phyloP scores from a whole-genome alignment of 2,113 vertebrate genomes.

The Poeciliopsis occidentalis region DNA sequence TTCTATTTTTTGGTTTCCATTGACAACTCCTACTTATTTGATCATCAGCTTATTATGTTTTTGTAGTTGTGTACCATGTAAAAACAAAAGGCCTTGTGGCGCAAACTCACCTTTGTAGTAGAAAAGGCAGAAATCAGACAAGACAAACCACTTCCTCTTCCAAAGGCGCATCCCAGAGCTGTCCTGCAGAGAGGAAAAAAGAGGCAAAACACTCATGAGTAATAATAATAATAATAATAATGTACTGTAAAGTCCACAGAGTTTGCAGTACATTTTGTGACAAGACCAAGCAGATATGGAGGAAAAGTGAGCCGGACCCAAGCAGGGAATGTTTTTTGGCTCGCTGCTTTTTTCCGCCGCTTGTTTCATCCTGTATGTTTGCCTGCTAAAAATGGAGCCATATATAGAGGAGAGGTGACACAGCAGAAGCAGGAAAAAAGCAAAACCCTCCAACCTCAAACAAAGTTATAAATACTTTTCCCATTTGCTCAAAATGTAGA shows the following conservation, averaged over 20 bases:
- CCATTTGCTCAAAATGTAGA: conserved; percentile 1
- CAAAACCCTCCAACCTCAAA: conserved; percentile 1
- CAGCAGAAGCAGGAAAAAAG: neutral
- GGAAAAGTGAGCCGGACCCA: conserved; percentile 5
- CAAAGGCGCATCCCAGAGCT: conserved; percentile 95
- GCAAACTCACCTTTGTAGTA: conserved; percentile 95
- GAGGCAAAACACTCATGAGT: conserved; percentile 6
- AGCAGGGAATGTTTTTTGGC: conserved; percentile 10
- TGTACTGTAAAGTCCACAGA: neutral
- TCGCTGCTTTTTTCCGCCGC: conserved; percentile 18
- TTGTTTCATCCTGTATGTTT: conserved; percentile 36
- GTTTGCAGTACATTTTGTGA: too few species aligned
- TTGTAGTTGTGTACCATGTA: neutral
- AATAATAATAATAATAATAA: conserved; percentile 26
- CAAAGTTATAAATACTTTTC: neutral
- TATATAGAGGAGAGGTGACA: conserved; percentile 14
- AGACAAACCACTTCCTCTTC: conserved; percentile 96
- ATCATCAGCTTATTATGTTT: too few species aligned
- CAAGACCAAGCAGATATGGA: neutral
- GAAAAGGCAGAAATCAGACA: conserved; percentile 95
- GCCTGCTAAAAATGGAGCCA: conserved; percentile 19
- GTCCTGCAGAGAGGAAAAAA: conserved; percentile 82
- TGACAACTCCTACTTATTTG: too few species aligned
- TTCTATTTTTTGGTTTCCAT: too few species aligned
- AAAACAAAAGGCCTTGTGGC: neutral